These are phyloP conservation scores for Microtus ochrogaster DNA, from an alignment of 2,113 vertebrate genomes.

Conservation along the genomic window DNA sequence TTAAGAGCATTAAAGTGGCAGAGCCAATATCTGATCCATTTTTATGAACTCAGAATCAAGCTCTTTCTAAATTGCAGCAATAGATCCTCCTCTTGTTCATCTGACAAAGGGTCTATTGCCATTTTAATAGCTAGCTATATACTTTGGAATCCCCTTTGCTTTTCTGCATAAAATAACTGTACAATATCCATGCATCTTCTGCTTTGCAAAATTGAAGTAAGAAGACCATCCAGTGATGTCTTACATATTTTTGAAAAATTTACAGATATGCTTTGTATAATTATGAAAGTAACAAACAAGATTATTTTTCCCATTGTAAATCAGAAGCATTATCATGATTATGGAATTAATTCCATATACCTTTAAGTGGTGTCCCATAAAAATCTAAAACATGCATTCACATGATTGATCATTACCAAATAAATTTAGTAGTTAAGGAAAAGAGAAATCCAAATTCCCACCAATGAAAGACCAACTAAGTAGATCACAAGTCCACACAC, in stretches of 20 bases:
- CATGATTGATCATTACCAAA: background rate
- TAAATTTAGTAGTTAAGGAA: conserved; percentile 9
- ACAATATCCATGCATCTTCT: background rate
- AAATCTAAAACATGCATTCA: conserved; percentile 23
- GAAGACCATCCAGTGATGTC: background rate
- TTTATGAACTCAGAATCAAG: conserved; percentile 19
- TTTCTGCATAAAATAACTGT: background rate
- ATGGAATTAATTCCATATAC: background rate
- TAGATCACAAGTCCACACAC: background rate
- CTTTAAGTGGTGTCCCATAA: background rate
- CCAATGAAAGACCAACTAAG: background rate
- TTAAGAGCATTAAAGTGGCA: conserved; percentile 34
- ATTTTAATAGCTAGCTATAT: conserved; percentile 14
- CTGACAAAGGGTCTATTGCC: background rate
- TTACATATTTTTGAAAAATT: background rate
- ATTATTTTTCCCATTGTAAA: conserved; percentile 21
- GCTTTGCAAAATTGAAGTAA: conserved; percentile 19
- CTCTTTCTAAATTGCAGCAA: background rate
- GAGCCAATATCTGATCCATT: background rate
- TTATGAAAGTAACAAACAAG: background rate
- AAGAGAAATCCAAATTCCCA: background rate
- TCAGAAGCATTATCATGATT: background rate
- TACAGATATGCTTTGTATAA: background rate
- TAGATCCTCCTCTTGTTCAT: background rate
- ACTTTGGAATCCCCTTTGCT: conserved; percentile 17